phyloP scores from a whole-genome alignment of 2,113 vertebrate genomes.

The Brachionichthys hirsutus region DNA sequence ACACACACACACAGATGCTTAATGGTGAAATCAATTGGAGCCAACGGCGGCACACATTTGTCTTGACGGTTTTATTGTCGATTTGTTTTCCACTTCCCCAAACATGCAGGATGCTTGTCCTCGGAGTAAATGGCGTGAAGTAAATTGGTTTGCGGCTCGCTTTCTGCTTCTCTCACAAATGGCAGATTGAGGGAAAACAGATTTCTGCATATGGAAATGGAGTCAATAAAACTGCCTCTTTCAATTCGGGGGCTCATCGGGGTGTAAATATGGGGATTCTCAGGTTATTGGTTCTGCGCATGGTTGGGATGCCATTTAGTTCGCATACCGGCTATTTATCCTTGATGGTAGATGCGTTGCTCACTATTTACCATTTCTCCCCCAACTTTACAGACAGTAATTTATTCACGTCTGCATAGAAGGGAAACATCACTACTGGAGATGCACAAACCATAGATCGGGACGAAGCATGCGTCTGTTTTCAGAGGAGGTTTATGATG shows the following conservation, averaged over 20 bases:
- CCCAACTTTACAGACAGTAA: too few species aligned
- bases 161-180: conserved; percentile 16
- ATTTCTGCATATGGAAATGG: conserved; percentile 16
- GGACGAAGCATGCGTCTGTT: too few species aligned
- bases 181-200: conserved; percentile 19
- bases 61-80: conserved; percentile 34
- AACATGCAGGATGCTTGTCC: conserved; percentile 20
- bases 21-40: conserved; percentile 22
- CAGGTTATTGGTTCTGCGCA: conserved; percentile 44
- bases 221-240: conserved; percentile 2
- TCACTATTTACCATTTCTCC: conserved; percentile 52
- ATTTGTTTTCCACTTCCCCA: conserved; percentile 31
- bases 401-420: conserved; percentile 45
- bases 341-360: conserved; percentile 1
- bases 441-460: neutral
- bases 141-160: conserved; percentile 19
- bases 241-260: neutral
- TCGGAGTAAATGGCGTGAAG: conserved; percentile 20
- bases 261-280: too few species aligned
- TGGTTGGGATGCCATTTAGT: conserved; percentile 45
- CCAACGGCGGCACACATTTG: conserved; percentile 18
- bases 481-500: too few species aligned
- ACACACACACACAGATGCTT: conserved; percentile 32
- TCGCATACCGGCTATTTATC: conserved; percentile 52
- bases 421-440: too few species aligned